phyloP scores from a whole-genome alignment of 2,797 vertebrate species.

The Muraenolepis orangiensis region DNA sequence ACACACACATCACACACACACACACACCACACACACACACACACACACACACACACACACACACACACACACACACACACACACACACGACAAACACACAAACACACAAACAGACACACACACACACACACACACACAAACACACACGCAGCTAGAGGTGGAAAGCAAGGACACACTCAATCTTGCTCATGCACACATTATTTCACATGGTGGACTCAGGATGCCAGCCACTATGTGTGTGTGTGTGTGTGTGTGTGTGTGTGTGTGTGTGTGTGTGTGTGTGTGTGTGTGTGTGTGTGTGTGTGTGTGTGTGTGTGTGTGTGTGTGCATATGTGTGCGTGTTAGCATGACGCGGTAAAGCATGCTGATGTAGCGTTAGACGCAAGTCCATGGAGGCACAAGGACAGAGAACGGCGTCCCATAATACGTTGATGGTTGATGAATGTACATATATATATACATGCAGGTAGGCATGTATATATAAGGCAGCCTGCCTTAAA shows the following conservation, averaged over 20 bases:
- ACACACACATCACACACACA: too few species aligned
- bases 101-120: background rate
- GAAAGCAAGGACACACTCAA: conserved; percentile 28
- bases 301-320: conserved; percentile 11
- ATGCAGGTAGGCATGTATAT: conserved; percentile 42
- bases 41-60: background rate
- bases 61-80: background rate
- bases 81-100: background rate
- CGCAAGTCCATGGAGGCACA: conserved; percentile 40
- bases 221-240: conserved; percentile 25
- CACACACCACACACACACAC: background rate
- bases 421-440: conserved; percentile 46
- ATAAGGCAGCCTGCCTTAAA: conserved; percentile 21
- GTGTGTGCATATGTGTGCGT: conserved; percentile 38
- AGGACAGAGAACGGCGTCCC: conserved; percentile 48
- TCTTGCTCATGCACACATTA: conserved; percentile 17
- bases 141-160: conserved; percentile 12
- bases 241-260: conserved; percentile 15
- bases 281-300: conserved; percentile 33
- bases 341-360: conserved; percentile 19
- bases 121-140: conserved; percentile 3
- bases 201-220: background rate
- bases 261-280: conserved; percentile 25
- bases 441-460: too few species aligned
- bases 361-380: conserved; percentile 44